Base-by-base conservation (phyloP, 1,140 invertebrate species). In the Atta cephalotes region DNA sequence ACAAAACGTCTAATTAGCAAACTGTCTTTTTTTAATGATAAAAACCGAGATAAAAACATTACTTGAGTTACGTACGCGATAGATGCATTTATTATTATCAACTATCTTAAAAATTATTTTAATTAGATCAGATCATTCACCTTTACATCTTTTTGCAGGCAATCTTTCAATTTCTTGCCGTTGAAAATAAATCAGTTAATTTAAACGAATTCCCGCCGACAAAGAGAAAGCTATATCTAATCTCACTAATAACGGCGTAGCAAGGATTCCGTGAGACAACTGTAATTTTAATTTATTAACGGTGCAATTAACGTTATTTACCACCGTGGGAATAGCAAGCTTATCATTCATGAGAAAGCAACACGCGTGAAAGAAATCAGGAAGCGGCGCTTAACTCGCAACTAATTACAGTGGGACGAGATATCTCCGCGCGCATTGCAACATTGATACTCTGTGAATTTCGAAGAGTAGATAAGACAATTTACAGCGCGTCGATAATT, bases 201-300 rank as follows among this genome's bases (percentile, higher is more conserved):
- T 74, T 49, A 62, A 58, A 58, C 39, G 14, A 84, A 74, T 84
- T 76, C 28, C 1, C 45, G 39, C 56, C 56, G 80, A 84, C 70
- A 76, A 65, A 39, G 85, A 89, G 88, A 90, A 87, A 85, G 88
- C 81, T 70, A 76, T 53, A 79, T 81, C 78, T 71, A 86, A 79
- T 49, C 49, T 14, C 45, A 58, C 71, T 84, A 84, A 74, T 84
- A 84, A 84, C 39, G 35, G 60, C 77, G 79, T 53, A n/a, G 28
- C 71, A 31, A 56, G 51, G n/a, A 72, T 71, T 90, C 66, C 56
- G 28, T 53, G 86, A 45, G 76, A 53, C 63, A 51, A 56, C 25
- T 25, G 56, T 89, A 87, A 90, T 90, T 81, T 39, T 45, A 68
- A 85, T 87, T 91, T 91, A 91, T 89, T 91, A 91, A 89, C 78